Evolutionary conservation across 1,140 invertebrate species (phyloP), one percentile per base, ranked within the genome.

Genomic region (Polypedilum pembai): DNA sequence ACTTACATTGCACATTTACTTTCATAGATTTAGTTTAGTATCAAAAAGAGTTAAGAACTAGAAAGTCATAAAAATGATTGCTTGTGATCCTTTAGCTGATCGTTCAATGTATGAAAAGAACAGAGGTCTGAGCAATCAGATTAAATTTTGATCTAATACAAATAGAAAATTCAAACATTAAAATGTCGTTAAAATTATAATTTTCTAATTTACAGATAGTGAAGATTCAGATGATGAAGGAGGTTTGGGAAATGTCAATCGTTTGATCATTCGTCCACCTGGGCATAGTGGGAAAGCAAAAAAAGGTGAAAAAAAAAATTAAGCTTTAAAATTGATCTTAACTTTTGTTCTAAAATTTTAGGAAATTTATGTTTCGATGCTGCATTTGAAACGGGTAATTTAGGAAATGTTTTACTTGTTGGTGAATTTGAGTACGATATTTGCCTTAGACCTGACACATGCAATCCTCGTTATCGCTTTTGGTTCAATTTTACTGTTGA

Each of bases 401-500:
- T 99, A 15, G 97, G 97, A 4, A 86, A 94, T 73, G 95, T 98
- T 3, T 96, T 98, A 80, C 89, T 96, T 75, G 88, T 98, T 75
- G 93, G 92, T 0, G 95, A 98, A 79, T 92, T 90, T 80, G 96
- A 99, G 82, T 98, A 98, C 83, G 97, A 99, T 83, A 86, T 99
- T 8, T 99, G 94, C 84, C 91, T 99, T 56, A 85, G 97, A 73
- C 96, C 97, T 0, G 97, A 99, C 82, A 98, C 96, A 0, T 98
- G 95, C 81, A 95, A 95, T 82, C 95, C 96, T 0, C 86, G 94
- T 40, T 89, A 94, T 74, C 85, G 97, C 63, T 90, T 98, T 75
- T 99, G 96, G 96, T 99, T 98, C 82, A 97, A 99, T 83, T 99
- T 99, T 80, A 95, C 94, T 0, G 95, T 98, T 10, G 95, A 98